Conservation (phyloP, 1,140 invertebrate species). For the Magallana ariakensis region DNA sequence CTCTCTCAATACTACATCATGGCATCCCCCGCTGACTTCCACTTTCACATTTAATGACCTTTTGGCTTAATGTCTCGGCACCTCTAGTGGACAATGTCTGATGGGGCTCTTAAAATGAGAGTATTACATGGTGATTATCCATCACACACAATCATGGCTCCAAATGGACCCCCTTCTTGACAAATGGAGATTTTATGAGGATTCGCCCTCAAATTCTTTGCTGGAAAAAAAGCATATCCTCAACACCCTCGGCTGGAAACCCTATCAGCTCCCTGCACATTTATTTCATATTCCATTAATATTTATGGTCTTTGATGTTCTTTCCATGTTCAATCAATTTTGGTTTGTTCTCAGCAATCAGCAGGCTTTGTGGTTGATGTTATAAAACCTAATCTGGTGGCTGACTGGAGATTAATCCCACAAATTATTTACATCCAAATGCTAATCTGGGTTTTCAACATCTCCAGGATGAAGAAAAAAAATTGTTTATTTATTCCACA, state of each 20-base stretch:
- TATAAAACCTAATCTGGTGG: background rate
- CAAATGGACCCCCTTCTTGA: slow-evolving; percentile 14
- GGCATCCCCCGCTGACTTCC: background rate
- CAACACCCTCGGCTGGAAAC: slow-evolving; percentile 31
- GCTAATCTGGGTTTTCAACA: background rate
- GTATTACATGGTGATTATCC: slow-evolving; percentile 34
- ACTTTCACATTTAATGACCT: background rate
- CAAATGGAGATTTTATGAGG: slow-evolving; percentile 34
- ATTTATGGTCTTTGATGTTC: slow-evolving; percentile 29
- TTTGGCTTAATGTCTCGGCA: background rate
- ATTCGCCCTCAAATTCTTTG: slow-evolving; percentile 5
- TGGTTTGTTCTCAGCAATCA: background rate
- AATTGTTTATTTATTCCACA: background rate
- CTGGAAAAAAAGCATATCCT: slow-evolving; percentile 5
- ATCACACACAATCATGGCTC: slow-evolving; percentile 20
- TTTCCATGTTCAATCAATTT: slow-evolving; percentile 30
- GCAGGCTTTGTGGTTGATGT: slow-evolving; percentile 2
- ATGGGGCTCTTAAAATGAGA: slow-evolving; percentile 1
- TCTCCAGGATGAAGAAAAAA: background rate
- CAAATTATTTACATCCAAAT: background rate
- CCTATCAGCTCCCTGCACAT: slow-evolving; percentile 1
- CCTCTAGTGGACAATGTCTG: background rate
- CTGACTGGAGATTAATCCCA: background rate
- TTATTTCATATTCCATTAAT: slow-evolving; percentile 36
- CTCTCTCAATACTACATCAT: background rate